Percentiles rank a stretch among this genome's conserved stretches.
Conservation (phyloP, 2,797 vertebrate species). For the Menidia menidia region DNA sequence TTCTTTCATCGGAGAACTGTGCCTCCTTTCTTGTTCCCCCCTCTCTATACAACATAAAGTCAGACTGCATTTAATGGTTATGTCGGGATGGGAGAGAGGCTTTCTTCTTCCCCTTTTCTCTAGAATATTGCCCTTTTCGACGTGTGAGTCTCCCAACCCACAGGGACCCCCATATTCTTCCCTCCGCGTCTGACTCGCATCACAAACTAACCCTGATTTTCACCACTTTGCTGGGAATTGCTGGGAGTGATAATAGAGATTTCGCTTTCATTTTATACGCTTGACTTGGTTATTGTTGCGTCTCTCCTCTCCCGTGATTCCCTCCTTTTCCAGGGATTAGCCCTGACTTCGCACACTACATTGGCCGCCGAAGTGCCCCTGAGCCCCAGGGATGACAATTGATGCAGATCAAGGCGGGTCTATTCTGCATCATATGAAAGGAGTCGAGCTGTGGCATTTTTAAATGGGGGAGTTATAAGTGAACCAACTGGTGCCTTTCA, state of each 20-base stretch:
- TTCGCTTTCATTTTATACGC: slow-evolving; percentile 99
- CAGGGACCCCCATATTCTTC: slow-evolving; percentile 95
- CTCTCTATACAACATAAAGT: slow-evolving; percentile 98
- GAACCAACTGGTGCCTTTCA: slow-evolving; percentile 73
- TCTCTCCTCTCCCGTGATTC: slow-evolving; percentile 98
- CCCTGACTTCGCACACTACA: slow-evolving; percentile 97
- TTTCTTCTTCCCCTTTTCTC: slow-evolving; percentile 93
- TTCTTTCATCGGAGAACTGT: slow-evolving; percentile 87
- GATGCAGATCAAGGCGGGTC: slow-evolving; percentile 95
- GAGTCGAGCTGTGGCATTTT: slow-evolving; percentile 85
- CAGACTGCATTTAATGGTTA: slow-evolving; percentile 99
- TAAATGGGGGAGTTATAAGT: slow-evolving; percentile 70
- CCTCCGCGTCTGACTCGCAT: slow-evolving; percentile 97
- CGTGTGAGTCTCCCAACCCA: slow-evolving; percentile 99
- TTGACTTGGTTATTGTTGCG: slow-evolving; percentile 99
- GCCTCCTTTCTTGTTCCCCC: slow-evolving; percentile 89
- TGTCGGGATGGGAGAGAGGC: slow-evolving; percentile 95
- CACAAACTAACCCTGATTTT: slow-evolving; percentile 97
- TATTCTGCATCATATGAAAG: slow-evolving; percentile 87
- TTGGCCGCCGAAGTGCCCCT: slow-evolving; percentile 96
- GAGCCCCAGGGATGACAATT: slow-evolving; percentile 94
- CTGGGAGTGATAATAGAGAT: slow-evolving; percentile 99
- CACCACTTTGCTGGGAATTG: slow-evolving; percentile 99
- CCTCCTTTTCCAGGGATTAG: slow-evolving; percentile 95
- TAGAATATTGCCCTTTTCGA: slow-evolving; percentile 94